These are phyloP conservation scores for Drosophila takahashii DNA, from an alignment of 1,140 invertebrate genomes.

Conservation along the genomic window DNA sequence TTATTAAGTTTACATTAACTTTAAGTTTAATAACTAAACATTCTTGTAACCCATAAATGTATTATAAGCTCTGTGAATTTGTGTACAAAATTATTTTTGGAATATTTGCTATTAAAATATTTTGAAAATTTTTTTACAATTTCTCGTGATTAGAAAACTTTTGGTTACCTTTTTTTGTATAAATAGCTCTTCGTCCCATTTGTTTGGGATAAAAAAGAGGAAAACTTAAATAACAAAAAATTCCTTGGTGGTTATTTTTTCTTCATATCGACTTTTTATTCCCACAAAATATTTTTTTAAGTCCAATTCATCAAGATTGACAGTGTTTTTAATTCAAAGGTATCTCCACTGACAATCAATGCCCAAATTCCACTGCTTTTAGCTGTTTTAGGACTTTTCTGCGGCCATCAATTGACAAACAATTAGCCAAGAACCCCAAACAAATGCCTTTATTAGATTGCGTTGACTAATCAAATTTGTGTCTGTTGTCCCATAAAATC, in stretches of 20 bases:
- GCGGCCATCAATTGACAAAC: neutral
- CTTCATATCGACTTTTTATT: neutral
- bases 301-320: neutral
- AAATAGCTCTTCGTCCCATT: too few species aligned
- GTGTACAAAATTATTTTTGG: too few species aligned
- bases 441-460: slow-evolving; percentile 45
- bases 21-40: too few species aligned
- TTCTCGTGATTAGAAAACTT: too few species aligned
- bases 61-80: too few species aligned
- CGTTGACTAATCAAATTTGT: slow-evolving; percentile 54
- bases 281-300: neutral
- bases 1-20: too few species aligned
- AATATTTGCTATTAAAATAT: too few species aligned
- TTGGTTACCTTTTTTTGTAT: too few species aligned
- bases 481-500: slow-evolving; percentile 58
- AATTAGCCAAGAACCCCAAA: slow-evolving; percentile 20
- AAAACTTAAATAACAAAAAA: too few species aligned
- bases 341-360: neutral
- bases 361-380: neutral
- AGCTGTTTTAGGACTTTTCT: neutral
- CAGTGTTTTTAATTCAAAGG: neutral
- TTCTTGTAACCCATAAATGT: too few species aligned
- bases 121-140: too few species aligned
- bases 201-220: too few species aligned
- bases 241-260: neutral